A percentile compares a stretch with the other conserved stretches of the same genome.
These are phyloP conservation scores for Callospermophilus lateralis DNA, from an alignment of 2,113 vertebrate genomes.

Conservation along the genomic window DNA sequence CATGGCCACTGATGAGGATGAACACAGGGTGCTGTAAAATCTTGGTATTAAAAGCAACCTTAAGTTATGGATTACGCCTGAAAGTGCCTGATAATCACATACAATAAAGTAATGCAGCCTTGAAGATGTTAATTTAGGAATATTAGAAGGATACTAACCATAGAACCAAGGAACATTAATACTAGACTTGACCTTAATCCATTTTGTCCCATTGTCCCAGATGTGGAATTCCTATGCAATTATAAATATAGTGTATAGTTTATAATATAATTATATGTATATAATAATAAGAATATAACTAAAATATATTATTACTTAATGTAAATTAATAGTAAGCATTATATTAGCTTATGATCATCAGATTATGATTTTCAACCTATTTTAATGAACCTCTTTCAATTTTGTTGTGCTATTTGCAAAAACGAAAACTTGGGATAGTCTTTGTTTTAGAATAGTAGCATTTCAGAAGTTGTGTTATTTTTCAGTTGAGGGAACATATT, in stretches of 20 bases:
- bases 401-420: background rate
- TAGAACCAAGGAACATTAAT: background rate
- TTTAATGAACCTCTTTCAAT: background rate
- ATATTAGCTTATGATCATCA: background rate
- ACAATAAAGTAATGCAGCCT: background rate
- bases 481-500: background rate
- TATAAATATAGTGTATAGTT: too few relatives aligned
- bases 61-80: background rate
- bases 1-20: background rate
- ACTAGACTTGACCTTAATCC: too few relatives aligned
- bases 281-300: background rate
- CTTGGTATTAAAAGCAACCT: background rate
- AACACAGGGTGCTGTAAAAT: background rate
- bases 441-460: background rate
- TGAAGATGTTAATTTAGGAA: background rate
- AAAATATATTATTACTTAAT: background rate
- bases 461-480: conserved; percentile 7
- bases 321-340: background rate
- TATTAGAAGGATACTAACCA: background rate
- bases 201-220: too few relatives aligned
- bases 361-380: background rate
- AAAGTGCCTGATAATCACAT: background rate
- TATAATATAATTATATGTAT: background rate
- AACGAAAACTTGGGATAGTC: background rate
- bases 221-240: too few relatives aligned